Evolutionary conservation across 2,888 invertebrate species (phyloP), one percentile per base, ranked within the genome.

Genomic region (Dicranocentrus wangi): DNA sequence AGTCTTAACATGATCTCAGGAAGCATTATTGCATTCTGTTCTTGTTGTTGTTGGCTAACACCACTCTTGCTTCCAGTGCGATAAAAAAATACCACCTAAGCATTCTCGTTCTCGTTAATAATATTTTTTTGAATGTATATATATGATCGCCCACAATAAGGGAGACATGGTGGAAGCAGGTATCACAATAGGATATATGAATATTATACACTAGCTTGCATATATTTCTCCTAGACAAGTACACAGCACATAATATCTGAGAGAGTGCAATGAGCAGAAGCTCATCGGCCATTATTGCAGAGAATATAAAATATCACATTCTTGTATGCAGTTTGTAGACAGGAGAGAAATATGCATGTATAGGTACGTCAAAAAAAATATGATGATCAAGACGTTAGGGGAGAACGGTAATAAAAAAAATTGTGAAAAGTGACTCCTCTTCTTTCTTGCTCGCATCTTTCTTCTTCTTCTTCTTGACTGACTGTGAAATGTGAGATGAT

Each of bases 201-300:
- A n/a, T n/a, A n/a, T n/a, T n/a, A n/a, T n/a, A n/a, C n/a, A n/a
- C n/a, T n/a, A n/a, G n/a, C n/a, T n/a, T n/a, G n/a, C n/a, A n/a
- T n/a, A n/a, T n/a, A n/a, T n/a, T n/a, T n/a, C n/a, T n/a, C n/a
- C n/a, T n/a, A n/a, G n/a, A n/a, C n/a, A n/a, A n/a, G n/a, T n/a
- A n/a, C n/a, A n/a, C n/a, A n/a, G n/a, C n/a, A n/a, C n/a, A n/a
- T n/a, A n/a, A n/a, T n/a, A n/a, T n/a, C n/a, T n/a, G n/a, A n/a
- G n/a, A n/a, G n/a, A n/a, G n/a, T n/a, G 43, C 42, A 71, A 71
- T 61, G 73, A 63, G 63, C 66, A 75, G 75, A 75, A 66, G 65
- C 66, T 39, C 19, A 55, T 55, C 66, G 65, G 51, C 66, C 66
- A 75, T 75, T 75, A 42, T 66, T 32, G 15, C 66, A 10, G 32